These are phyloP conservation scores for Ecliptopera silaceata DNA, from an alignment of 2,888 invertebrate species.

Conservation along the genomic window DNA sequence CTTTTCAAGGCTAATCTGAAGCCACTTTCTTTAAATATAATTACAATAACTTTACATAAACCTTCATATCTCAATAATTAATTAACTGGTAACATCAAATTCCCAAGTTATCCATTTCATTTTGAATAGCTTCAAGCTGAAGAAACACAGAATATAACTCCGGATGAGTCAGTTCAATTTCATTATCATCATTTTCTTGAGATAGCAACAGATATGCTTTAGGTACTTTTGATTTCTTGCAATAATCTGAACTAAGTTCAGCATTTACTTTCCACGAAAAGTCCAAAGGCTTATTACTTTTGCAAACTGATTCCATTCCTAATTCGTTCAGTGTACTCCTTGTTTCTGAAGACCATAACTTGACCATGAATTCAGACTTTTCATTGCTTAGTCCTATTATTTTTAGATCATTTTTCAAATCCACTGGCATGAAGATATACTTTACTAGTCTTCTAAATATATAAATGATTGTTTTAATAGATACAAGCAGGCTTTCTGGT, in stretches of 20 bases:
- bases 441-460: constrained; percentile 66
- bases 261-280: constrained; percentile 72
- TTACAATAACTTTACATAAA: too few species aligned
- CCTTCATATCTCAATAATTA: too few species aligned
- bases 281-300: constrained; percentile 47
- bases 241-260: constrained; percentile 70
- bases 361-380: constrained; percentile 65
- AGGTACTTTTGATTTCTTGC: constrained; percentile 68
- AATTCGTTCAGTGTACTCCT: constrained; percentile 62
- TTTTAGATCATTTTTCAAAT: constrained; percentile 64
- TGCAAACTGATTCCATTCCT: constrained; percentile 45
- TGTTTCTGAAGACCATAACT: constrained; percentile 71
- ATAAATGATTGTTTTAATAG: constrained; percentile 67
- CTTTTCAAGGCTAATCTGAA: too few species aligned
- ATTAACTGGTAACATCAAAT: constrained; percentile 26
- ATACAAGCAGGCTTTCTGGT: constrained; percentile 56
- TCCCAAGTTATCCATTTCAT: constrained; percentile 69
- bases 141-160: constrained; percentile 70
- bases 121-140: constrained; percentile 73
- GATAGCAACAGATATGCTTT: constrained; percentile 64
- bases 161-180: constrained; percentile 69
- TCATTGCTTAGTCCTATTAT: constrained; percentile 58
- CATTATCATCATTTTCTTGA: constrained; percentile 47
- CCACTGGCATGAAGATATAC: constrained; percentile 71
- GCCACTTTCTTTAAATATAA: too few species aligned